Base-by-base conservation (phyloP, 2,888 invertebrate genomes). In the Apodemia duryi region DNA sequence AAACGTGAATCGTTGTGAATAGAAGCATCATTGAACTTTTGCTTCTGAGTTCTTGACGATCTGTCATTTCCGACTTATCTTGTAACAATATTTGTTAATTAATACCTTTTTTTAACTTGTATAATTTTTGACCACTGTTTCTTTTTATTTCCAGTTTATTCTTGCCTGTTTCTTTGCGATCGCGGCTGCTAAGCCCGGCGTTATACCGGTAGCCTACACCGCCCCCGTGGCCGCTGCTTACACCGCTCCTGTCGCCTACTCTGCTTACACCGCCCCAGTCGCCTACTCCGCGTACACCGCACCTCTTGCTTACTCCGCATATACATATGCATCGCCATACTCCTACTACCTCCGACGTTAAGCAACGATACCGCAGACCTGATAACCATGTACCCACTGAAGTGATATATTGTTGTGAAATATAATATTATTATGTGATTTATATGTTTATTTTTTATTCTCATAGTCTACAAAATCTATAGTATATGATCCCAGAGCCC, bases 111-210 rank as follows among this genome's bases (percentile, higher is more conserved):
- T 32, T 32, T 32, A 32, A 5, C 35, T 35, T 35, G 35, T 35
- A 35, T 35, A 3, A 38, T 6, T 38, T 38, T 38, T 38, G 38
- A 38, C 38, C 1, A 7, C 38, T 38, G 38, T 38, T 38, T 38
- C 1, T 38, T 38, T 38, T 63, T 63, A 61, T 75, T 86, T 79
- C 2, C 77, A 93, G 93, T 75, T 83, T 66, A 70, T 84, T 67
- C 80, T 93, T 78, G 81, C 85, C 43, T 92, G 90, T 73, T 77
- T 93, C 73, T 70, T 93, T 81, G 92, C 88, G 51, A 71, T 88
- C 67, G 92, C 86, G 54, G 82, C 84, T 54, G 91, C 92, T 67
- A 86, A 86, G 74, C 89, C 91, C 63, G 78, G 74, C 29, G 65
- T 73, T n/a, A 61, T 83, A 60, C 72, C 75, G 1, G 67, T 69